Evolutionary conservation across 2,113 vertebrate genomes (phyloP), one percentile per base, ranked within the genome.

Genomic region (Pseudorhombus dupliciocellatus): DNA sequence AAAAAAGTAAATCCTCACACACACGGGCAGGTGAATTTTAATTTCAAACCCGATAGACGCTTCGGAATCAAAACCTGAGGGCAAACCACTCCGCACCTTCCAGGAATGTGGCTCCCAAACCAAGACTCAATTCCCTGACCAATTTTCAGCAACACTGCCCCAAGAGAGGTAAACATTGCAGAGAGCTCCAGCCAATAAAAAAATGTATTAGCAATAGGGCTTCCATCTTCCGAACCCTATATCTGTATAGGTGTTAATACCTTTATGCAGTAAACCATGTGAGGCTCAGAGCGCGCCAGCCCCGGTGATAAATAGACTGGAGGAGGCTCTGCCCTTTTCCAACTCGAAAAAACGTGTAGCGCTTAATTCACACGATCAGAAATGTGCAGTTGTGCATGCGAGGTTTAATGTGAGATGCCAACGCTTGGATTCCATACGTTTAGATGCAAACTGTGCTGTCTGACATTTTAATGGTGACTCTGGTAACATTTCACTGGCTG

Each of bases 121-220:
- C 76, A 74, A 76, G 81, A 84, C 77, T 80, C 86, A 87, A 90
- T 90, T 92, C 87, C 88, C 88, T 77, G 69, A 85, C 81, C 89
- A 91, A 92, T 92, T 92, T 92, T 90, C 83, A 88, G 92, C 88
- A 87, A 90, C 84, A 77, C 74, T 91, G 88, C 88, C 88, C 87
- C 84, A 71, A 85, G 88, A 89, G 87, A 88, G 82, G 86, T 90
- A 87, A 92, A 90, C 87, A 90, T 86, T 70, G 75, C 80, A 60
- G 79, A 88, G 79, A 73, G 80, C 86, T 80, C 80, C 77, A 84
- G 68, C 88, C 84, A 86, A 83, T 89, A 87, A 53, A 84, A 79
- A 82, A 81, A 72, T 53, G 60, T 81, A 87, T 88, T 85, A 83
- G 77, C 76, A 88, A 82, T 55, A 66, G 70, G 67, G 80, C 79